Evolutionary conservation across 2,888 invertebrate species (phyloP).

Genomic region (Cryptosula pallasiana): DNA sequence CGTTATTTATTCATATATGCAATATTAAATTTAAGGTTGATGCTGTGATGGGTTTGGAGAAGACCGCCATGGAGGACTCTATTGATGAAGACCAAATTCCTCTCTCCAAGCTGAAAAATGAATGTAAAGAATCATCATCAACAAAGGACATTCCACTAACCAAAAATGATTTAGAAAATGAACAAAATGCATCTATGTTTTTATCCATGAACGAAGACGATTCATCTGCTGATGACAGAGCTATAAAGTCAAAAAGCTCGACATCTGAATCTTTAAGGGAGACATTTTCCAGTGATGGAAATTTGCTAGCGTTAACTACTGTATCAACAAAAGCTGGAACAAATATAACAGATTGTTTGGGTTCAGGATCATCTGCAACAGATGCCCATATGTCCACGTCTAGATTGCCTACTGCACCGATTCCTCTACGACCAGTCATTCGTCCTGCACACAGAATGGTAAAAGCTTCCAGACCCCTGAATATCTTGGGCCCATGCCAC

Average conservation of each 20-base stretch:
- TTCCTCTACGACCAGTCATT: neutral
- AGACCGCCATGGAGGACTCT: neutral
- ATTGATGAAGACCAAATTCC: constrained; percentile 22
- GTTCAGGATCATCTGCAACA: neutral
- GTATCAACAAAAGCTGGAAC: neutral
- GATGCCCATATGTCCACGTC: neutral
- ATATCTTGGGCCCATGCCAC: constrained; percentile 1
- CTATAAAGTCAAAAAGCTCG: too few relatives aligned
- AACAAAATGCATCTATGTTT: neutral
- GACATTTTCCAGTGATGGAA: neutral
- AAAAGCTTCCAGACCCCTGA: neutral
- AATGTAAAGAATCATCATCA: neutral
- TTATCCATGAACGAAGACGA: neutral
- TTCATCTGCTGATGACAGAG: neutral
- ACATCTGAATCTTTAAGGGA: too few relatives aligned
- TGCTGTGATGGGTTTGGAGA: neutral
- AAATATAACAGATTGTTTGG: too few relatives aligned
- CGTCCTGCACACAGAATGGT: neutral
- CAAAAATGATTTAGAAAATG: neutral
- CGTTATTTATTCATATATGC: too few relatives aligned
- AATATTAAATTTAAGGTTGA: too few relatives aligned
- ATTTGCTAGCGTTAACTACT: neutral
- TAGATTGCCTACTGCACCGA: neutral
- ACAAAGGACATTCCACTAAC: neutral
- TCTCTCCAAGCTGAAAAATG: neutral